Conservation (phyloP, 35 echinoderm and acorn worm genomes). For the Heliocidaris erythrogramma region DNA sequence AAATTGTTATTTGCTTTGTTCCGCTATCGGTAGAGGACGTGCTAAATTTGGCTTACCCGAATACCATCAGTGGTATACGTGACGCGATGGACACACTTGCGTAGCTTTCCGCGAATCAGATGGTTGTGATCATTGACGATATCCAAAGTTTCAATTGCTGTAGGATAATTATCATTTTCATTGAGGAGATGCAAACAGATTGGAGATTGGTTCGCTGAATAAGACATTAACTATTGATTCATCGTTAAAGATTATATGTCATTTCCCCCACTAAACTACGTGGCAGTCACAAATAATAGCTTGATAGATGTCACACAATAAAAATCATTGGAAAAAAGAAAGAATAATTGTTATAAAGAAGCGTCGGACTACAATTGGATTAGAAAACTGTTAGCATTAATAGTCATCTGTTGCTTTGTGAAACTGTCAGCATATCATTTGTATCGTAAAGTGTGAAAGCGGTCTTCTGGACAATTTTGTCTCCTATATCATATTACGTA, state of each 20-base stretch:
- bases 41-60: neutral
- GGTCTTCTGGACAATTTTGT: neutral
- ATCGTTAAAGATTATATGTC: neutral
- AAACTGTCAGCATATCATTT: neutral
- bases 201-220: neutral
- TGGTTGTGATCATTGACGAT: neutral
- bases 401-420: neutral
- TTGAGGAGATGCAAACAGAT: neutral
- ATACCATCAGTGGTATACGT: neutral
- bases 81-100: neutral
- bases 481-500: neutral
- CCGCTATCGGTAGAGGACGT: neutral
- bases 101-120: slow-evolving; percentile 9
- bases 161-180: neutral
- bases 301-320: neutral
- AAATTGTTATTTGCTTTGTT: neutral
- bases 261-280: neutral
- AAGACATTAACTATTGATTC: neutral
- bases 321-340: neutral
- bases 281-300: neutral
- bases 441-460: neutral
- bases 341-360: neutral
- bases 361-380: neutral
- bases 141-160: neutral
- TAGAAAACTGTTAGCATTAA: neutral